Percentiles rank a stretch among this genome's conserved stretches.
These are phyloP conservation scores for Acrocephalus kingi DNA, from an alignment of 2,113 vertebrate species.

Conservation along the genomic window DNA sequence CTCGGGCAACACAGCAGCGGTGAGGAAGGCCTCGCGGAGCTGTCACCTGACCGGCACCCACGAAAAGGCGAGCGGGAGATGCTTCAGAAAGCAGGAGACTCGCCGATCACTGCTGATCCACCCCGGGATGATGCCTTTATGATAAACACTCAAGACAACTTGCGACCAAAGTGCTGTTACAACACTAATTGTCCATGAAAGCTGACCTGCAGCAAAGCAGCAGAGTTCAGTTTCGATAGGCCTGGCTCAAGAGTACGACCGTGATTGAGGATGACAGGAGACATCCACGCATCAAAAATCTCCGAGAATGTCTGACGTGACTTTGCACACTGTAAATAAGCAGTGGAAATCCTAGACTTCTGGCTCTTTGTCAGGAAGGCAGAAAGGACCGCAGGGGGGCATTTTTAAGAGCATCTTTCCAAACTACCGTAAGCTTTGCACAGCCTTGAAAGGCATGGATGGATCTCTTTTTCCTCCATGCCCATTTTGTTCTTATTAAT, in stretches of 20 bases:
- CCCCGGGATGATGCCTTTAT: conserved; percentile 72
- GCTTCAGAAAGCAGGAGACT: conserved; percentile 56
- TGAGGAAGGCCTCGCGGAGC: conserved; percentile 17
- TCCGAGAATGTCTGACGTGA: conserved; percentile 75
- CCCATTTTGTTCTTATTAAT: neutral
- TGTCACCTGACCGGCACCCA: conserved; percentile 40
- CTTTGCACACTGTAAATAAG: conserved; percentile 61
- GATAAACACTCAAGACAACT: conserved; percentile 94
- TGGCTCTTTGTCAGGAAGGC: conserved; percentile 42
- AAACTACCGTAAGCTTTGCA: neutral
- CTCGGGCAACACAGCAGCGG: neutral
- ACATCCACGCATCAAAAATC: conserved; percentile 92
- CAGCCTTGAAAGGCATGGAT: accelerated
- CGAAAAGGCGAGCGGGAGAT: conserved; percentile 68
- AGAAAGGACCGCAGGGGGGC: neutral
- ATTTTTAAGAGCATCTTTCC: neutral
- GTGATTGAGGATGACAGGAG: conserved; percentile 90
- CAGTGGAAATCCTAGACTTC: neutral
- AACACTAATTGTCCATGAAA: conserved; percentile 99
- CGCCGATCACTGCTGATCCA: conserved; percentile 81
- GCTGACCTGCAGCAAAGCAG: conserved; percentile 96
- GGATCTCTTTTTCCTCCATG: neutral
- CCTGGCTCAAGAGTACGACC: conserved; percentile 72
- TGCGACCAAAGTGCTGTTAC: conserved; percentile 89
- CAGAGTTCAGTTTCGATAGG: conserved; percentile 91